phyloP scores from a whole-genome alignment of 2,113 vertebrate genomes.

The Bubo bubo region DNA sequence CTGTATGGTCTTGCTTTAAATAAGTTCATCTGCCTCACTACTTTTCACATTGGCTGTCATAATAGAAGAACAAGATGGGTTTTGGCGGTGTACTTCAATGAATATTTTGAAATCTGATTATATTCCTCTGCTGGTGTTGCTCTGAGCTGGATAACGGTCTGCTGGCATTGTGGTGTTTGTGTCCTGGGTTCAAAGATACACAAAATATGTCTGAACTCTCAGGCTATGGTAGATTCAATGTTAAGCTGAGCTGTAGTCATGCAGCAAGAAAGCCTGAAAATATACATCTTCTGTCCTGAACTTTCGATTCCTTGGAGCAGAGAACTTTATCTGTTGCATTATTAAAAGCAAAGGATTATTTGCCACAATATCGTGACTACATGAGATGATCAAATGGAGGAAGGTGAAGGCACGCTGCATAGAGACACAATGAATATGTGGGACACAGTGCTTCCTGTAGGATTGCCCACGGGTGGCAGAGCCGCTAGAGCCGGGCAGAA shows the following conservation, averaged over 20 bases:
- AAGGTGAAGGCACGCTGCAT: neutral
- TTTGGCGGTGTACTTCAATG: neutral
- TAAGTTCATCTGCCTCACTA: neutral
- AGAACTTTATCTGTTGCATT: neutral
- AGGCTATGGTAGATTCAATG: neutral
- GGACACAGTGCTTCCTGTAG: neutral
- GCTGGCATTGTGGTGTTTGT: fast-evolving
- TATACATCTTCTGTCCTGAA: neutral
- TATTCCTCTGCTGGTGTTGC: neutral
- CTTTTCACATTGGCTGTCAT: neutral
- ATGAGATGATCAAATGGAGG: neutral
- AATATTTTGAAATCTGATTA: neutral
- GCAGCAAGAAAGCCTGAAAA: neutral
- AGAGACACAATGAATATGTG: neutral
- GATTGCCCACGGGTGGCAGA: neutral
- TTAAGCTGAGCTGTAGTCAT: neutral
- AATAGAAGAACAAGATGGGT: neutral
- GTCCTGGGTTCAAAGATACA: neutral
- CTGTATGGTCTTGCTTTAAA: neutral
- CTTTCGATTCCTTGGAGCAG: neutral
- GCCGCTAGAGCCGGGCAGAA: neutral
- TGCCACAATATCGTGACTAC: neutral
- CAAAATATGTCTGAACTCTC: neutral
- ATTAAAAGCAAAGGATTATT: neutral
- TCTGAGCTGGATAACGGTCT: neutral